phyloP scores from a whole-genome alignment of 2,888 invertebrate genomes.

The Kuschelorhynchus macadamiae region DNA sequence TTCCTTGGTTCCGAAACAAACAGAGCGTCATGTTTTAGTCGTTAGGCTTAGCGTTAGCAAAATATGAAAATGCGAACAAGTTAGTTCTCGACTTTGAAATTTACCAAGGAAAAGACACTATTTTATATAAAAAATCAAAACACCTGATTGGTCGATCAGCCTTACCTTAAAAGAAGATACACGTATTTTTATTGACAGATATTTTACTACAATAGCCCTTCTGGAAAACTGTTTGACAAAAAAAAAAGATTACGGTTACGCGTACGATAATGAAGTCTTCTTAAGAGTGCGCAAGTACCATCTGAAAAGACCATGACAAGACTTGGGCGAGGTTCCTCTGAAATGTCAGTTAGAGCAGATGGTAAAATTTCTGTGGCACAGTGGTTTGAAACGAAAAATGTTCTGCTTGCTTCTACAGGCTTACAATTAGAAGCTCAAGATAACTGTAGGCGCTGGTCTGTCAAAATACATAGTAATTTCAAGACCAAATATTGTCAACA shows the following conservation, averaged over 20 bases:
- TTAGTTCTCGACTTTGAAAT: constrained; percentile 58
- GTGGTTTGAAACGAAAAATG: not conserved
- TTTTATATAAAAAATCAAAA: not conserved
- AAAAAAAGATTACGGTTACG: constrained; percentile 8
- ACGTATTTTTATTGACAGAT: not conserved
- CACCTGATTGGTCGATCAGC: too few species aligned
- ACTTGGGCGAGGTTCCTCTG: constrained; percentile 5
- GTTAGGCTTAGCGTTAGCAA: too few species aligned
- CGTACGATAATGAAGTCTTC: constrained; percentile 3
- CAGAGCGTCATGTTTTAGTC: too few species aligned
- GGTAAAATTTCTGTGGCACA: constrained; percentile 1
- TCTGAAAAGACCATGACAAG: not conserved
- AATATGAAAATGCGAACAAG: too few species aligned
- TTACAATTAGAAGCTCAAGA: constrained; percentile 2
- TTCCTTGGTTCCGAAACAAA: too few species aligned
- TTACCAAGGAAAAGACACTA: constrained; percentile 56
- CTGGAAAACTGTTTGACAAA: not conserved
- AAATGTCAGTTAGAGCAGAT: not conserved
- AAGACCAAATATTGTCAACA: constrained; percentile 21
- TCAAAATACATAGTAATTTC: constrained; percentile 6
- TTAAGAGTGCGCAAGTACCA: not conserved
- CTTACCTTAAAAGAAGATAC: not conserved
- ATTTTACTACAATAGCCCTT: constrained; percentile 17
- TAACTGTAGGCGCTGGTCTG: constrained; percentile 3
- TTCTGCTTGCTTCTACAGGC: constrained; percentile 5